Conservation (phyloP, 2,797 vertebrate species). For the Xyrichtys novacula region DNA sequence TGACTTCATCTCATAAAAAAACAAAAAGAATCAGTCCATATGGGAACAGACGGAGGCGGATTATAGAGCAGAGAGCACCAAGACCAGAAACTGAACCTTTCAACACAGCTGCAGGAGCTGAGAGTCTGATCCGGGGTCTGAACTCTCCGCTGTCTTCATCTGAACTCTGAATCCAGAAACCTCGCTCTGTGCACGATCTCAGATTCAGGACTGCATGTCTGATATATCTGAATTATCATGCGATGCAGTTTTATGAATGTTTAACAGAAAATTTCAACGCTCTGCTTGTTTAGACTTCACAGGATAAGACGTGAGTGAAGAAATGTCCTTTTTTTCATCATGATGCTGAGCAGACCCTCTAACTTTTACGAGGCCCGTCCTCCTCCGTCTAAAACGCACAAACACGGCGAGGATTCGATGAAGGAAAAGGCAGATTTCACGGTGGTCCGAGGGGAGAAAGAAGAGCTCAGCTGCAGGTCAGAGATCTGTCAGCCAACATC, state of each 20-base stretch:
- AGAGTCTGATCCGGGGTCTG: conserved; percentile 33
- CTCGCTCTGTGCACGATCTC: too few relatives aligned
- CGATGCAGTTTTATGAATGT: too few relatives aligned
- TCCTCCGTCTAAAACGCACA: background rate
- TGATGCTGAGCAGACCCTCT: background rate
- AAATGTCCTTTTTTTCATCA: background rate
- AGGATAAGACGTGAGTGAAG: background rate
- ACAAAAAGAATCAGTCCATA: conserved; percentile 1
- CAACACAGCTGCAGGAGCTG: conserved; percentile 18
- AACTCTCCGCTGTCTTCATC: background rate
- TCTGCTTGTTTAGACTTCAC: background rate
- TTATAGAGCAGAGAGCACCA: conserved; percentile 34
- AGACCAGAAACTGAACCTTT: conserved; percentile 37
- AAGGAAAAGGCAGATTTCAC: conserved; percentile 2
- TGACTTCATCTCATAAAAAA: conserved; percentile 10
- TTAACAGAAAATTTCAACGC: too few relatives aligned
- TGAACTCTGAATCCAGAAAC: too few relatives aligned
- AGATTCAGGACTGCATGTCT: too few relatives aligned
- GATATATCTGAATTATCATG: too few relatives aligned
- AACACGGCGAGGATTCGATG: background rate
- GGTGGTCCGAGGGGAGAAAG: conserved; percentile 9
- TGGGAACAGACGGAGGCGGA: conserved; percentile 40
- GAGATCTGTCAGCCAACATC: conserved; percentile 9
- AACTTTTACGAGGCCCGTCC: background rate
- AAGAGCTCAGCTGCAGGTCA: conserved; percentile 19